Percentiles rank a stretch among this genome's conserved stretches.
Evolutionary conservation across 2,113 vertebrate species (phyloP).

Genomic region (Solenodon paradoxus): DNA sequence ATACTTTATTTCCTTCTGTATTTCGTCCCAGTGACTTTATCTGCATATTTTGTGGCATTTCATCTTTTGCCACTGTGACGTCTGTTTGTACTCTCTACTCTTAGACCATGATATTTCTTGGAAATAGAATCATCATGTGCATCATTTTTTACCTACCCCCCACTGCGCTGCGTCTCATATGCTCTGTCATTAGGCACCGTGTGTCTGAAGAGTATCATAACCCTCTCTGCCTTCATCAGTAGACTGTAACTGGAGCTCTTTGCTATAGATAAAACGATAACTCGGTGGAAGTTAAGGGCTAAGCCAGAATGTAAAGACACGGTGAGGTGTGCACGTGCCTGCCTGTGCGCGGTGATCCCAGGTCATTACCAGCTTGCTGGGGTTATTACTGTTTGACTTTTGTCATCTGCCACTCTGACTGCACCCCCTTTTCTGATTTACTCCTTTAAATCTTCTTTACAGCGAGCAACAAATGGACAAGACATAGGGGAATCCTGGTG

Average conservation of each 20-base stretch:
- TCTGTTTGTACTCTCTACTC: background rate
- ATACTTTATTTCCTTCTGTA: background rate
- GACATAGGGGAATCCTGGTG: background rate
- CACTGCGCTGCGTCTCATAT: background rate
- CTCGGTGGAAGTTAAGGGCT: background rate
- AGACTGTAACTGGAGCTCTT: background rate
- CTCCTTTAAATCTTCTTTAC: background rate
- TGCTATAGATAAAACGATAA: background rate
- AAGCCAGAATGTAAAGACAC: background rate
- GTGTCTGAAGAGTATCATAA: background rate
- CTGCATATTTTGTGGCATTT: background rate
- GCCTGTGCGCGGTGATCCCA: background rate
- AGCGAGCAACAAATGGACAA: background rate
- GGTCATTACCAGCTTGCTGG: background rate
- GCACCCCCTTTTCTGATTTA: background rate
- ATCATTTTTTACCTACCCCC: background rate
- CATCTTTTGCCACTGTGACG: background rate
- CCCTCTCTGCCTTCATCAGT: background rate
- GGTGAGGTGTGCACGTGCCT: no score
- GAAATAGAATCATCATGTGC: background rate
- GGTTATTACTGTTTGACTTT: background rate
- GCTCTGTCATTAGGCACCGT: background rate
- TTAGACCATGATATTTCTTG: background rate
- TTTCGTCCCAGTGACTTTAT: background rate
- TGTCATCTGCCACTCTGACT: background rate